Evolutionary conservation across 1,140 invertebrate species (phyloP).

Genomic region (Achatina immaculata): DNA sequence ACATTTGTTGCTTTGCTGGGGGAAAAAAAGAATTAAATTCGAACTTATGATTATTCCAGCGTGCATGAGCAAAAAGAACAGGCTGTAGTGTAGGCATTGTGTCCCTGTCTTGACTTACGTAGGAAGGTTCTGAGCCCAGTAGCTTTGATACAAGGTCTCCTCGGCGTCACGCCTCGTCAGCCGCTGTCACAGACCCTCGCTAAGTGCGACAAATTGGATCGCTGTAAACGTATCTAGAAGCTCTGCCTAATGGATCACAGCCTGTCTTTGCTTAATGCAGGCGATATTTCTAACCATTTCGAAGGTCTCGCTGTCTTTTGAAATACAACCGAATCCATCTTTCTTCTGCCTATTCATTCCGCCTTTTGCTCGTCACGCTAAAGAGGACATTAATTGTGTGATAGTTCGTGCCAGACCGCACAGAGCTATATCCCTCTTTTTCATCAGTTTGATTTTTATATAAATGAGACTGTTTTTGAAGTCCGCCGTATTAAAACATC

Average conservation of each 20-base stretch:
- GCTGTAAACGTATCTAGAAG: background rate
- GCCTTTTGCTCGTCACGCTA: background rate
- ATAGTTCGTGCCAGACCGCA: constrained; percentile 1
- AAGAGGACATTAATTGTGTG: constrained; percentile 10
- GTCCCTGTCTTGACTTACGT: background rate
- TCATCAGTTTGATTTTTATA: background rate
- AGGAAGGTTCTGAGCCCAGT: background rate
- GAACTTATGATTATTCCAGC: constrained; percentile 7
- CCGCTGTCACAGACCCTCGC: background rate
- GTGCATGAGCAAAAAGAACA: background rate
- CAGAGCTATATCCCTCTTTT: background rate
- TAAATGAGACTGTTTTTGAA: too few species aligned
- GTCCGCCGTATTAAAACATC: background rate
- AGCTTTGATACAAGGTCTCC: background rate
- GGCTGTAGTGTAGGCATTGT: background rate
- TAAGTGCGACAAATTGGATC: constrained; percentile 10
- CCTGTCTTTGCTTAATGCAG: background rate
- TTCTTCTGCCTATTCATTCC: background rate
- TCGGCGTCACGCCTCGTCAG: background rate
- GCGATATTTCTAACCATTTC: constrained; percentile 14
- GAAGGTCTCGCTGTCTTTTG: background rate
- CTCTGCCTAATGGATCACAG: background rate
- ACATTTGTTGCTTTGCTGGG: background rate
- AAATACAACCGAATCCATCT: background rate
- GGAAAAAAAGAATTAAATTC: background rate